phyloP scores from a whole-genome alignment of 2,797 vertebrate genomes.

The Aphelocoma californica region DNA sequence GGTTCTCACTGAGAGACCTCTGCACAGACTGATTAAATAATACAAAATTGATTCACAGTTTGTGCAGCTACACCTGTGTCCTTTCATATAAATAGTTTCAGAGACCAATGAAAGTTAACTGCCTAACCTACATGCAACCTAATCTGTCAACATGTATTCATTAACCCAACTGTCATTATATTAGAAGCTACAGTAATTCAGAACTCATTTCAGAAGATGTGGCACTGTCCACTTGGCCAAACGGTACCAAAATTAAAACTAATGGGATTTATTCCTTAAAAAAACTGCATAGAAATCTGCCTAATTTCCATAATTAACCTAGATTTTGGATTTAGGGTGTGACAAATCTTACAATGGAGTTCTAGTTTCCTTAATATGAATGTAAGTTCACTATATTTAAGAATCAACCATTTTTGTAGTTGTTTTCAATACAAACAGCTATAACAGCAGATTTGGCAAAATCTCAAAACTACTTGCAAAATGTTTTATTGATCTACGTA shows the following conservation, averaged over 20 bases:
- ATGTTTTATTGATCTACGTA: neutral
- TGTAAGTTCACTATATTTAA: neutral
- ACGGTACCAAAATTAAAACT: neutral
- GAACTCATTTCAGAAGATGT: neutral
- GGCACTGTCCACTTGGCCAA: neutral
- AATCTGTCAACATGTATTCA: neutral
- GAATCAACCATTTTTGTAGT: neutral
- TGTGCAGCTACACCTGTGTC: neutral
- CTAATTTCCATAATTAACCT: neutral
- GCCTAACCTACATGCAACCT: neutral
- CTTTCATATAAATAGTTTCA: neutral
- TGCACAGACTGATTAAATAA: neutral
- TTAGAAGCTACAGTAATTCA: neutral
- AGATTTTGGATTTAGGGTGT: neutral
- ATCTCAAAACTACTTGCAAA: neutral
- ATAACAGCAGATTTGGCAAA: neutral
- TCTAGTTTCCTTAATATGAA: neutral
- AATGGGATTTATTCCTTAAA: neutral
- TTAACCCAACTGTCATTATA: neutral
- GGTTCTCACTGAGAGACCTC: neutral
- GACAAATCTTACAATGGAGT: neutral
- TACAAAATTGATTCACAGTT: neutral
- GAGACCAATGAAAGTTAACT: neutral
- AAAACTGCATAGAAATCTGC: neutral
- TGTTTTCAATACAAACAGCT: neutral